Conservation (phyloP, 2,113 vertebrate species). For the Dipodomys spectabilis region DNA sequence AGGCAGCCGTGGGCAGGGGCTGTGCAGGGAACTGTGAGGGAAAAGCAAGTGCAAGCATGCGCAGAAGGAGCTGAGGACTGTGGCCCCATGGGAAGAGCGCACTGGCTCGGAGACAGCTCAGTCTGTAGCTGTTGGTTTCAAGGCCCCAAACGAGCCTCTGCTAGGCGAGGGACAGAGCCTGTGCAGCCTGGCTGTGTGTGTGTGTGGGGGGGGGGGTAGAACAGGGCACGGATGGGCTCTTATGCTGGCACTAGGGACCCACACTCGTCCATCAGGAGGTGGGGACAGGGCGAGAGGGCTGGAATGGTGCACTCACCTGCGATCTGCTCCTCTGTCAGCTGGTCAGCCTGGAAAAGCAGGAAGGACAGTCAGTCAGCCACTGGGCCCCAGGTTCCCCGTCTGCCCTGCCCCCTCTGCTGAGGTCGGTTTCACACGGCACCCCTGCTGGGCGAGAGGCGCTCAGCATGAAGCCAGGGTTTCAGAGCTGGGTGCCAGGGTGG, state of each 20-base stretch:
- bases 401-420: fast-evolving
- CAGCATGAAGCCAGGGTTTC: background rate
- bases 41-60: background rate
- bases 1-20: background rate
- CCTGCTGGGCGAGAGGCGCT: background rate
- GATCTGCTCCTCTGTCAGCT: constrained; percentile 95
- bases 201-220: background rate
- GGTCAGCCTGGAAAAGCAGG: constrained; percentile 90
- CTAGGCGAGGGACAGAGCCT: background rate
- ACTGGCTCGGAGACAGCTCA: background rate
- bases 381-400: fast-evolving
- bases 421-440: background rate
- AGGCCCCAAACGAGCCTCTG: background rate
- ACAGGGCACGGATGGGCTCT: background rate
- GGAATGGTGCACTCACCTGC: constrained; percentile 87
- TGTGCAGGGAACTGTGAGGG: background rate
- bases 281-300: background rate
- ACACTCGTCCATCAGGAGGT: background rate
- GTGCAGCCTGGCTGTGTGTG: fast-evolving
- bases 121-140: background rate
- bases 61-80: too few species aligned
- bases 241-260: background rate
- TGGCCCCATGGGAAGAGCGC: too few species aligned
- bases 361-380: constrained; percentile 20
- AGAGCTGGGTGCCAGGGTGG: background rate